phyloP scores from a whole-genome alignment of 2,888 invertebrate genomes.

The Leucania comma region DNA sequence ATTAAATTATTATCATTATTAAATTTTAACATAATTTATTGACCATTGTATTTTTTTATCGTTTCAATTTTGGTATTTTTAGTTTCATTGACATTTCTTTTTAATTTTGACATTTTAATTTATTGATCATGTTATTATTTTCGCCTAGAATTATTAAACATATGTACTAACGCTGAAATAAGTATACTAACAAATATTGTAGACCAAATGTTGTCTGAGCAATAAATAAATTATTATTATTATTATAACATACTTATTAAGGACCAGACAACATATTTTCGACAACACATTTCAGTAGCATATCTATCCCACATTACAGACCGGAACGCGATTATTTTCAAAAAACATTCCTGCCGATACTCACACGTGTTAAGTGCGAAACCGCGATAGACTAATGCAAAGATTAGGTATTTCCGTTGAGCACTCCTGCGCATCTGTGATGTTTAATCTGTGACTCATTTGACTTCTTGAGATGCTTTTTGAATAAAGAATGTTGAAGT shows the following conservation, averaged over 20 bases:
- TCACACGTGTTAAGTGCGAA: conserved; percentile 81
- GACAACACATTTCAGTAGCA: conserved; percentile 18
- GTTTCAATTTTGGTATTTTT: too few relatives aligned
- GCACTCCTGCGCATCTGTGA: conserved; percentile 79
- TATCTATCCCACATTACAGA: conserved; percentile 54
- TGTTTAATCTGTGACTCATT: conserved; percentile 74
- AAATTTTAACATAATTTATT: too few relatives aligned
- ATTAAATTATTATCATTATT: too few relatives aligned
- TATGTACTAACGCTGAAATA: too few relatives aligned
- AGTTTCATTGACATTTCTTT: too few relatives aligned
- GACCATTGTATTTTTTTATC: too few relatives aligned
- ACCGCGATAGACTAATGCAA: conserved; percentile 84
- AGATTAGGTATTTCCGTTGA: conserved; percentile 89
- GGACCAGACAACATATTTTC: conserved; percentile 19
- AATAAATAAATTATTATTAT: too few relatives aligned
- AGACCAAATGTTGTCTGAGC: too few relatives aligned
- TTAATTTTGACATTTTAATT: too few relatives aligned
- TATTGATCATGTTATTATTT: too few relatives aligned
- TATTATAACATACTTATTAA: background rate
- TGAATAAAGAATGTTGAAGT: conserved; percentile 33
- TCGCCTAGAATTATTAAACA: too few relatives aligned
- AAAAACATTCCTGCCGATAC: conserved; percentile 72
- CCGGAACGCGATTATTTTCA: conserved; percentile 77
- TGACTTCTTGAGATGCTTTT: conserved; percentile 43
- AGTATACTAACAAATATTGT: too few relatives aligned